Evolutionary conservation across 2,888 invertebrate genomes (phyloP).

Genomic region (Diogma glabrata): DNA sequence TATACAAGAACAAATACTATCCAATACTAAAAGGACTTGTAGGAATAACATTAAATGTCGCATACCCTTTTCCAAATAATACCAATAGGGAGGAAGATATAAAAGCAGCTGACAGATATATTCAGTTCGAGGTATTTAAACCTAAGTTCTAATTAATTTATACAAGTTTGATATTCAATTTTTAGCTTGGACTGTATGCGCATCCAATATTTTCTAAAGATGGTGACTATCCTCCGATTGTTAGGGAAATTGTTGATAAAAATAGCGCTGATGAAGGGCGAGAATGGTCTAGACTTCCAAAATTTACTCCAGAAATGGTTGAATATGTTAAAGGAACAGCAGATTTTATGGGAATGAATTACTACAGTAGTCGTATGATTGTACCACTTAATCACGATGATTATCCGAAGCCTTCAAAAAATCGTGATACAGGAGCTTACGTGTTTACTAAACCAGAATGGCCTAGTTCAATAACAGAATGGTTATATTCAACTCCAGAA

Average conservation of each 20-base stretch:
- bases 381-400: background rate
- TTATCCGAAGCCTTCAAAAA: conserved; percentile 37
- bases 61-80: conserved; percentile 22
- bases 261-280: background rate
- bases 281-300: background rate
- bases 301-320: background rate
- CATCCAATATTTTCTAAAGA: background rate
- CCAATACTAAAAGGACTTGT: conserved; percentile 23
- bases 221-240: background rate
- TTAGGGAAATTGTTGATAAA: background rate
- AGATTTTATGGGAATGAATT: conserved; percentile 29
- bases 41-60: conserved; percentile 25
- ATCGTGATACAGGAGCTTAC: conserved; percentile 35
- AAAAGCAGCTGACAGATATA: conserved; percentile 9
- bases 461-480: conserved; percentile 24
- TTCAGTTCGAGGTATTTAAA: too few species aligned
- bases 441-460: conserved; percentile 22
- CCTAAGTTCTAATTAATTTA: too few species aligned
- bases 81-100: conserved; percentile 15
- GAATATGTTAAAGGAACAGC: conserved; percentile 20
- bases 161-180: too few species aligned
- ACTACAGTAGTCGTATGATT: conserved; percentile 25
- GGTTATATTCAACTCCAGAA: conserved; percentile 27
- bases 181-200: background rate
- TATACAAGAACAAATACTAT: conserved; percentile 28